Evolutionary conservation across 2,113 vertebrate genomes (phyloP), one percentile per base, ranked within the genome.

Genomic region (Myotis lucifugus): DNA sequence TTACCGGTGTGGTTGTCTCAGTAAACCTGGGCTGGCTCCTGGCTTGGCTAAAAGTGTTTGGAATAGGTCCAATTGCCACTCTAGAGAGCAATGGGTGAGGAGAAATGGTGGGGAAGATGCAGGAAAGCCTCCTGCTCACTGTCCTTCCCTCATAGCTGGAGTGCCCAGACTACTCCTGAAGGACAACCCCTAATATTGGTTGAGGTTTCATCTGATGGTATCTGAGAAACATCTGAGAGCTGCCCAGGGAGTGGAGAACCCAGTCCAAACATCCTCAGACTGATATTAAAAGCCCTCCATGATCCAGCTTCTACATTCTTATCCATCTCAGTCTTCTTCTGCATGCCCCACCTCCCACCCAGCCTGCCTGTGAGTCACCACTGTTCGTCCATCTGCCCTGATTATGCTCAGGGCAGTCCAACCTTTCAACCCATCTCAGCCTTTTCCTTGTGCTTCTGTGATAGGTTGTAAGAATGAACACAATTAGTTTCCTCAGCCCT

Each of bases 201-300:
- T n/a, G 46, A 81, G 19, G 59, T 66, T 77, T 89, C 61, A 52
- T 85, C 15, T 64, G 34, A 74, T 50, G 32, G 10, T 76, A 66
- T 76, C 37, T 82, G 73, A 84, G 17, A 90, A 54, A 64, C 23
- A 8, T 61, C 19, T 70, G 76, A 82, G 64, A 83, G 67, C 40
- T 42, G 7, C 66, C 59, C n/a, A 77, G 48, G 17, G 10, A 73
- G 54, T 50, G 27, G 37, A 34, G 37, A 73, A 88, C 37, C 48
- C 17, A 82, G 42, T 64, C 14, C 82, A 70, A 61, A 85, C n/a
- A 52, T 69, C 27, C 32, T 46, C 81, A 27, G 23, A 21, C 34
- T 73, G 52, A 48, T 10, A 52, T 52, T 59, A 32, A 32, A 72
- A 50, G 32, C 9, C 46, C 21, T 79, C 78, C 1, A 2, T 32